These are phyloP conservation scores for Drosophila mercatorum DNA, from an alignment of 2,888 invertebrate genomes.

Conservation along the genomic window DNA sequence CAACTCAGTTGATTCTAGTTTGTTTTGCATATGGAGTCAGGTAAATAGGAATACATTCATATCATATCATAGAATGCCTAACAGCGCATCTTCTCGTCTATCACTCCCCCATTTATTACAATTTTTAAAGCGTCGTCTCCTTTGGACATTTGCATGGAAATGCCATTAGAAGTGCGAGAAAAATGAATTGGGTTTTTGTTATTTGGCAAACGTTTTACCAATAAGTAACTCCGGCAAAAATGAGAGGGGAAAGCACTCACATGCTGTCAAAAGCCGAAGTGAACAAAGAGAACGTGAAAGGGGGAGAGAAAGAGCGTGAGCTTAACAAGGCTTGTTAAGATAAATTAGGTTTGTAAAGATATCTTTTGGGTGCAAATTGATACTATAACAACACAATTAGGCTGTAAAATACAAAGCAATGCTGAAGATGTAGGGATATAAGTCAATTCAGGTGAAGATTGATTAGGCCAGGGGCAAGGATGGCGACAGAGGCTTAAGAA, in stretches of 20 bases:
- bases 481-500: too few species aligned
- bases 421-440: neutral
- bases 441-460: neutral
- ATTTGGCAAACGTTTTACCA: constrained; percentile 39
- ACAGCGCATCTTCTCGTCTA: constrained; percentile 4
- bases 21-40: neutral
- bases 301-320: neutral
- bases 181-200: constrained; percentile 45
- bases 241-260: neutral
- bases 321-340: too few species aligned
- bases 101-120: neutral
- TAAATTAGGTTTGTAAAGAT: neutral
- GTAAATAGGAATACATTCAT: neutral
- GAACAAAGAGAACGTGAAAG: too few species aligned
- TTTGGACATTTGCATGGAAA: constrained; percentile 59
- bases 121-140: constrained; percentile 21
- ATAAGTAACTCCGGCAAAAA: constrained; percentile 18
- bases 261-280: constrained; percentile 4
- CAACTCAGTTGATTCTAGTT: neutral
- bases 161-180: constrained; percentile 43
- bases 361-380: neutral
- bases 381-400: neutral
- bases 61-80: neutral
- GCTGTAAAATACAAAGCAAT: too few species aligned
- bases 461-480: neutral